Evolutionary conservation across 2,797 vertebrate genomes (phyloP).

Genomic region (Pampus argenteus): DNA sequence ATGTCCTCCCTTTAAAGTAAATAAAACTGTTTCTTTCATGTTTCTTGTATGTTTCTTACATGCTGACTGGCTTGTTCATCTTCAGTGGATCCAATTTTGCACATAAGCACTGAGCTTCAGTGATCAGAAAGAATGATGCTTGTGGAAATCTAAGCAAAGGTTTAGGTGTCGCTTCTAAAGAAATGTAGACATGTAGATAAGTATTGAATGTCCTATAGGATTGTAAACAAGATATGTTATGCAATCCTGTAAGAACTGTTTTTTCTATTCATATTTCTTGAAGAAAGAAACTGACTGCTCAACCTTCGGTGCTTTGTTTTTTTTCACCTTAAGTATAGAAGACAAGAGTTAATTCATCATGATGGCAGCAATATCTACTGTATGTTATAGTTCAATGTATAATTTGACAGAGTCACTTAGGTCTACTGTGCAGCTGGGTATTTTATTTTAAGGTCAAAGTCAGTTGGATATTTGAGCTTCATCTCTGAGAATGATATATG

Average conservation of each 20-base stretch:
- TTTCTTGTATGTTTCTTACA: not conserved
- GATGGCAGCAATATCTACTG: not conserved
- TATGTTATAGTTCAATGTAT: not conserved
- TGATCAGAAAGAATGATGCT: not conserved
- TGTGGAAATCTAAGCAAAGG: not conserved
- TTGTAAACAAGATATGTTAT: conserved; percentile 1
- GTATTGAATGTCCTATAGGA: not conserved
- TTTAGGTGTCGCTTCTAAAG: not conserved
- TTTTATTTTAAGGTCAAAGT: not conserved
- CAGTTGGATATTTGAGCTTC: too few species aligned
- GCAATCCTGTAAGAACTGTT: not conserved
- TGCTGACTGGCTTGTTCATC: not conserved
- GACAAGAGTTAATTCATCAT: not conserved
- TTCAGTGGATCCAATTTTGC: not conserved
- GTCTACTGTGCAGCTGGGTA: not conserved
- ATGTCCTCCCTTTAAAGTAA: not conserved
- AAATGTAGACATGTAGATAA: not conserved
- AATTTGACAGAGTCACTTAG: not conserved
- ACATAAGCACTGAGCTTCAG: not conserved
- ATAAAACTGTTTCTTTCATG: not conserved
- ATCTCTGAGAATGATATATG: too few species aligned
- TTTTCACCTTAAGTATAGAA: not conserved
- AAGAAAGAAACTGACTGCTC: not conserved
- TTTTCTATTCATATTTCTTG: not conserved
- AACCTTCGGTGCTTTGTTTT: not conserved